Evolutionary conservation across 2,888 invertebrate species (phyloP).

Genomic region (Podotricha telesiphe): DNA sequence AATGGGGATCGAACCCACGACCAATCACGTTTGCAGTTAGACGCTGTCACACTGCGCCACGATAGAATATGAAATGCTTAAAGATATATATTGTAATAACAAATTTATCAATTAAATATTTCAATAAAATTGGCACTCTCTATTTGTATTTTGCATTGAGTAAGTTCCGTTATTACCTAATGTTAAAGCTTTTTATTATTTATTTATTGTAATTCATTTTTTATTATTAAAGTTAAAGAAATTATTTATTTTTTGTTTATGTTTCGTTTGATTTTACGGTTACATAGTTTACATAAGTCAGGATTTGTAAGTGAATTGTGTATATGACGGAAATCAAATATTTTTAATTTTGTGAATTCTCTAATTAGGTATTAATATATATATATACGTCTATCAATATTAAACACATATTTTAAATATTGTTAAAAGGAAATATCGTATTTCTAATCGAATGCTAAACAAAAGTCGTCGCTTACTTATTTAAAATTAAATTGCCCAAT

Average conservation of each 20-base stretch:
- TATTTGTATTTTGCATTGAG: too few species aligned
- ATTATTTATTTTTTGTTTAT: neutral
- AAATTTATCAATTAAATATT: too few species aligned
- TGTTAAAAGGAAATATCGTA: constrained; percentile 18
- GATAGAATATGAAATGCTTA: too few species aligned
- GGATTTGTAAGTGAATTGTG: neutral
- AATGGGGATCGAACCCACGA: too few species aligned
- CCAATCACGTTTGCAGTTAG: too few species aligned
- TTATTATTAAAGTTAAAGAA: too few species aligned
- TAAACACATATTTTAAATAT: neutral
- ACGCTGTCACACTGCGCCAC: too few species aligned
- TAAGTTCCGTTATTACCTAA: too few species aligned
- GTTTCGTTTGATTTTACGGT: neutral
- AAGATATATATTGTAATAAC: too few species aligned
- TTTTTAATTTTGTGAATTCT: neutral
- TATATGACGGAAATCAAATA: neutral
- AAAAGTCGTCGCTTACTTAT: constrained; percentile 12
- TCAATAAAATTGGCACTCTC: too few species aligned
- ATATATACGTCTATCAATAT: neutral
- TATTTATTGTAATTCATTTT: too few species aligned
- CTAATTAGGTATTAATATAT: neutral
- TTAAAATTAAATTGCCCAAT: constrained; percentile 23
- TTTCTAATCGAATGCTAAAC: constrained; percentile 17
- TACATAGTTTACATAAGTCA: neutral
- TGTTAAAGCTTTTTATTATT: too few species aligned